These are phyloP conservation scores for Synergus laeviventris DNA, from an alignment of 2,888 invertebrate genomes.

Conservation along the genomic window DNA sequence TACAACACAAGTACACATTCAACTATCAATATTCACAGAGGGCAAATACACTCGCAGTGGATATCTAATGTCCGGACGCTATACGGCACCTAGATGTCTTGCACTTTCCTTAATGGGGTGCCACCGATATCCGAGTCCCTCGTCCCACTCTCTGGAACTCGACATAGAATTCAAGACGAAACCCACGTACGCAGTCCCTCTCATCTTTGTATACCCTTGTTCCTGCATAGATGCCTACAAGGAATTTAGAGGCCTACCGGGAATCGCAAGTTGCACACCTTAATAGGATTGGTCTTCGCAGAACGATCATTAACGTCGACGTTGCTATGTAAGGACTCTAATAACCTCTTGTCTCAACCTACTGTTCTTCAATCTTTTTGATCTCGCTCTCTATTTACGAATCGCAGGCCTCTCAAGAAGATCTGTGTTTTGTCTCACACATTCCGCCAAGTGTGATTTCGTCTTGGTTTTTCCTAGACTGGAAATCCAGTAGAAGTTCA, in stretches of 20 bases:
- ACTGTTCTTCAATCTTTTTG: constrained; percentile 24
- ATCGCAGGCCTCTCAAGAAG: constrained; percentile 1
- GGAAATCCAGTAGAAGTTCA: background rate
- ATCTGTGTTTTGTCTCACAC: background rate
- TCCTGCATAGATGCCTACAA: constrained; percentile 51
- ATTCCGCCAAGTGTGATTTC: background rate
- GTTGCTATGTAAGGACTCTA: constrained; percentile 16
- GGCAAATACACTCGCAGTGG: constrained; percentile 43
- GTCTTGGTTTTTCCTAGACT: background rate
- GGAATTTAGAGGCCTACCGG: constrained; percentile 66
- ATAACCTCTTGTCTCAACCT: constrained; percentile 24
- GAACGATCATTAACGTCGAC: constrained; percentile 61
- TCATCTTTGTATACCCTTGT: constrained; percentile 11
- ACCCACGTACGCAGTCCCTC: background rate
- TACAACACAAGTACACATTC: constrained; percentile 37
- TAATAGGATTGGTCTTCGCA: constrained; percentile 67
- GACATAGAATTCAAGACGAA: background rate
- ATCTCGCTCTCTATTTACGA: constrained; percentile 28
- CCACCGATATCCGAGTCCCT: constrained; percentile 64
- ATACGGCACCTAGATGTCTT: constrained; percentile 61
- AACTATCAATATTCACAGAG: constrained; percentile 3
- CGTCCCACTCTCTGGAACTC: background rate
- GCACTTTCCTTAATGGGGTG: constrained; percentile 73
- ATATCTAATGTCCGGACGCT: constrained; percentile 52
- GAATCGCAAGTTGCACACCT: constrained; percentile 63